phyloP scores from a whole-genome alignment of 2,888 invertebrate genomes.

The Slavum lentiscoides region DNA sequence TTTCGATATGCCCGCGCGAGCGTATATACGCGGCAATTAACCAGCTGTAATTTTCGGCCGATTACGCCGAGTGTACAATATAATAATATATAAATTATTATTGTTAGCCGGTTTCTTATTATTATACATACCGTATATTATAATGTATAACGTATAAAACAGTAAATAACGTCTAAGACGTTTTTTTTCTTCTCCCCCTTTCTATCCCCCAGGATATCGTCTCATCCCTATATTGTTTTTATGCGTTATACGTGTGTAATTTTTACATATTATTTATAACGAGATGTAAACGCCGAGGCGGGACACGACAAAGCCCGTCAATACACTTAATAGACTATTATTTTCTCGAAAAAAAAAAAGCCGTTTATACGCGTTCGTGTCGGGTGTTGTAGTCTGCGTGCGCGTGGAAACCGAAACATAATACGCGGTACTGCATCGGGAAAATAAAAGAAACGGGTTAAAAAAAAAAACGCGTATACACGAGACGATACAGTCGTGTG shows the following conservation, averaged over 20 bases:
- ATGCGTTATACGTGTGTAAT: no score
- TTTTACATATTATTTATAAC: slow-evolving; percentile 3
- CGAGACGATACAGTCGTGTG: not conserved
- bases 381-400: not conserved
- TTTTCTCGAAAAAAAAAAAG: slow-evolving; percentile 7
- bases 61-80: slow-evolving; percentile 18
- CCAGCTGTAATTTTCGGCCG: slow-evolving; percentile 25
- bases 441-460: slow-evolving; percentile 19
- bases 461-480: slow-evolving; percentile 1
- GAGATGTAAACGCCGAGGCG: slow-evolving; percentile 22
- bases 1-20: not conserved
- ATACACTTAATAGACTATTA: slow-evolving; percentile 9
- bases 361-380: not conserved
- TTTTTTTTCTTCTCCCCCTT: not conserved
- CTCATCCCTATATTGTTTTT: slow-evolving; percentile 11
- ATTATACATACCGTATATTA: not conserved
- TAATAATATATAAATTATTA: slow-evolving; percentile 23
- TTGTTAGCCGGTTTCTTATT: slow-evolving; percentile 11
- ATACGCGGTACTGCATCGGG: not conserved
- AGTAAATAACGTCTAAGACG: not conserved
- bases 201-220: not conserved
- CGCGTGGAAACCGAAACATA: not conserved
- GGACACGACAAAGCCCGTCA: slow-evolving; percentile 11
- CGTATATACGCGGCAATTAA: slow-evolving; percentile 34
- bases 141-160: no score